Conservation (phyloP, 2,113 vertebrate genomes). For the Cyprinodon brontotheroides region DNA sequence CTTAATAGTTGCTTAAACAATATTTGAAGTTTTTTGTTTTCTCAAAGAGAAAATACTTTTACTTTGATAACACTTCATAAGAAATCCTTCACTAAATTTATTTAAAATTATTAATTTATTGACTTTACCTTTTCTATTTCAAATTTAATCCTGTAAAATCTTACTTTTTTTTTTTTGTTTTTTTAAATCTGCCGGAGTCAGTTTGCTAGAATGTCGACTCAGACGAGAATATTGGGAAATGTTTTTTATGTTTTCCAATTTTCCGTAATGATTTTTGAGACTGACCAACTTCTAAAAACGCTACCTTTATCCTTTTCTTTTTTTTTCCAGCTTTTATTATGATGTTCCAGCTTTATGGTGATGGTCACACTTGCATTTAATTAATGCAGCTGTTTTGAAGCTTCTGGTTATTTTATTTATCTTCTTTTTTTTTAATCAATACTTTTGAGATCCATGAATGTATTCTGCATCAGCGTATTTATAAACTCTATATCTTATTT, state of each 20-base stretch:
- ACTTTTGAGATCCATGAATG: too few species aligned
- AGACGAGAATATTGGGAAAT: neutral
- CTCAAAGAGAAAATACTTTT: too few species aligned
- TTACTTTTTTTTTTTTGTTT: neutral
- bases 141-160: neutral
- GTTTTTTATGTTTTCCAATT: neutral
- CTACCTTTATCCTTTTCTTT: neutral
- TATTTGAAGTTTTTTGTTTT: too few species aligned
- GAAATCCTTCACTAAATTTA: too few species aligned
- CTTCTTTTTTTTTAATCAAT: too few species aligned
- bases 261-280: neutral
- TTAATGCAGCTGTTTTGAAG: neutral
- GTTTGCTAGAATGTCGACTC: neutral
- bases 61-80: too few species aligned
- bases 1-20: too few species aligned
- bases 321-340: too few species aligned
- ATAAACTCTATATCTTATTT: too few species aligned
- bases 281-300: neutral
- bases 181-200: neutral
- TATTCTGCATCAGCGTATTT: too few species aligned
- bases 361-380: neutral
- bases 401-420: neutral
- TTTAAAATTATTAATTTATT: neutral
- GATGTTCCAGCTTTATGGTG: too few species aligned
- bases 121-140: neutral